Conservation (phyloP, 2,888 invertebrate species). For the Microplitis deprimator region DNA sequence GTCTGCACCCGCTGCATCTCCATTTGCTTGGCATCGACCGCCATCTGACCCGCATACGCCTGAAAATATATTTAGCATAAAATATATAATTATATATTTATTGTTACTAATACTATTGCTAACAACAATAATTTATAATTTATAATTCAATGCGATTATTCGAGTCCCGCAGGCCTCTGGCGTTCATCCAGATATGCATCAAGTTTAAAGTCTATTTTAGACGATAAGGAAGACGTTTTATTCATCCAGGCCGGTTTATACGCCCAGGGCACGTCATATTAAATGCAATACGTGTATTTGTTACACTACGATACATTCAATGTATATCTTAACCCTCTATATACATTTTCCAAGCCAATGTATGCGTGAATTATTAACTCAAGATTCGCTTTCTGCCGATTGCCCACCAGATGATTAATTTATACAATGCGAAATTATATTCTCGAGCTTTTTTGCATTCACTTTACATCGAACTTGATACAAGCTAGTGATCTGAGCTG, state of each 20-base stretch:
- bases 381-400: background rate
- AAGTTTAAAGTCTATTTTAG: slow-evolving; percentile 69
- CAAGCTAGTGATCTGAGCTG: too few species aligned
- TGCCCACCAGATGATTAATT: background rate
- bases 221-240: slow-evolving; percentile 70
- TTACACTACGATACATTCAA: too few species aligned
- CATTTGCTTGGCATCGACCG: slow-evolving; percentile 73
- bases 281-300: slow-evolving; percentile 21
- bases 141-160: background rate
- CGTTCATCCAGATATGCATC: slow-evolving; percentile 67
- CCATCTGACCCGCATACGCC: too few species aligned
- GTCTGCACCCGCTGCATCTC: slow-evolving; percentile 82
- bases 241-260: slow-evolving; percentile 61
- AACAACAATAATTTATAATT: background rate
- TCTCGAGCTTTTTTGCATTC: too few species aligned
- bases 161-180: slow-evolving; percentile 56
- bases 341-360: slow-evolving; percentile 2
- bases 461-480: too few species aligned
- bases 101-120: background rate
- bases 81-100: background rate
- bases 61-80: background rate
- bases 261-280: slow-evolving; percentile 56
- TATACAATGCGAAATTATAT: too few species aligned
- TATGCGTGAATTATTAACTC: slow-evolving; percentile 23
- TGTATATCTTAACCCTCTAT: too few species aligned